Conservation (phyloP, 2,113 vertebrate species). For the Corythornis cristatus region DNA sequence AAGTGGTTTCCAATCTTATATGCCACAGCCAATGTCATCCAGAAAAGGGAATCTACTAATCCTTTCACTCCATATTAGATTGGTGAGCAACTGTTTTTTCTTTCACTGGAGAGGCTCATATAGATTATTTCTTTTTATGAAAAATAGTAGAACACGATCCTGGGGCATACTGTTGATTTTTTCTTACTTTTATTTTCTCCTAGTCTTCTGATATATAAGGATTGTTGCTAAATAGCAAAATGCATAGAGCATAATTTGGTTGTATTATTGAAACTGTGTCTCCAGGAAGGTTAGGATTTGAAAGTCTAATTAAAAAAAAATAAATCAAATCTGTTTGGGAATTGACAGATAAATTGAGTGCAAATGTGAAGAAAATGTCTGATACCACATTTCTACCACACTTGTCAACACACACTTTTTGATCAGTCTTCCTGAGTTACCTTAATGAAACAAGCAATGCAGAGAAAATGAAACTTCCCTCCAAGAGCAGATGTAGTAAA, state of each 20-base stretch:
- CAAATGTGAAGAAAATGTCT: not conserved
- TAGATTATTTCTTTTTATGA: not conserved
- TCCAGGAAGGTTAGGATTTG: not conserved
- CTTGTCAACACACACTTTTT: not conserved
- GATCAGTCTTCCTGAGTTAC: not conserved
- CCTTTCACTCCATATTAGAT: not conserved
- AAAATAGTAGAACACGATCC: not conserved
- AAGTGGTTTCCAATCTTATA: not conserved
- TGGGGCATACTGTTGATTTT: not conserved
- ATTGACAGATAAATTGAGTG: not conserved
- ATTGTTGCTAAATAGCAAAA: not conserved
- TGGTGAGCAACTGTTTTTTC: not conserved
- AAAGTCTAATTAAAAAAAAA: not conserved
- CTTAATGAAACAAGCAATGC: not conserved
- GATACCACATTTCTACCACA: not conserved
- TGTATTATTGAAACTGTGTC: not conserved
- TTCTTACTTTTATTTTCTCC: not conserved
- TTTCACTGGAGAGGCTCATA: not conserved
- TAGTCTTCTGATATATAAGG: not conserved
- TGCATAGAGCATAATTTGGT: not conserved
- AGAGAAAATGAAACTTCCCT: not conserved
- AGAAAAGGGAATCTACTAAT: not conserved
- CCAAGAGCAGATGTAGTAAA: not conserved
- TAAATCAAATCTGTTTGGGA: not conserved
- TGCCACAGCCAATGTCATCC: not conserved